Conservation (phyloP, 53 echinoderm and acorn worm species). For the Arbacia lixula region DNA sequence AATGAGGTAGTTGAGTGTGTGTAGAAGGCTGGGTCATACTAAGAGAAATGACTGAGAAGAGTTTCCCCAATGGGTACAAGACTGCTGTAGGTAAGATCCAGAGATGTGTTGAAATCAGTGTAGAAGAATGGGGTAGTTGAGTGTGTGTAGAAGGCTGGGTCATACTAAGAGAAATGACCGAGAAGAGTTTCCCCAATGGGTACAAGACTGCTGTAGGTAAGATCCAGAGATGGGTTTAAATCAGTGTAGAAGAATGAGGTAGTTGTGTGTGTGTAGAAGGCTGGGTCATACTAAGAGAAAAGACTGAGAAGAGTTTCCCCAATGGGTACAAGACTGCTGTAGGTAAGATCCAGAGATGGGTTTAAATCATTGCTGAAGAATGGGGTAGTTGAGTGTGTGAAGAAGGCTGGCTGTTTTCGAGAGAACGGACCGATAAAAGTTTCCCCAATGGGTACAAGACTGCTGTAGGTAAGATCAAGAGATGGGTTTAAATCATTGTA, state of each 20-base stretch:
- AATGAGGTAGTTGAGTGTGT: slow-evolving; percentile 95
- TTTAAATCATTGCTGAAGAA: no score
- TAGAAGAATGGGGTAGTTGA: slow-evolving; percentile 95
- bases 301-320: slow-evolving; percentile 96
- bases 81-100: slow-evolving; percentile 87
- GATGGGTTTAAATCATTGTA: no score
- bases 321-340: slow-evolving; percentile 88
- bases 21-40: slow-evolving; percentile 87
- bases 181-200: slow-evolving; percentile 95
- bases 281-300: slow-evolving; percentile 91
- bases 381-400: slow-evolving; percentile 91
- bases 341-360: slow-evolving; percentile 73
- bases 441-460: slow-evolving; percentile 91
- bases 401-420: slow-evolving; percentile 87
- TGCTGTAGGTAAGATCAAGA: slow-evolving; percentile 82
- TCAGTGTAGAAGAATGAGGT: slow-evolving; percentile 94
- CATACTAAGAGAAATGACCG: slow-evolving; percentile 89
- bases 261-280: slow-evolving; percentile 83
- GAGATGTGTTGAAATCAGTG: no score
- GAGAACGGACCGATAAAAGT: slow-evolving; percentile 93
- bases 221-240: no score
- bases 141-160: slow-evolving; percentile 85
- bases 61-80: slow-evolving; percentile 87
- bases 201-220: slow-evolving; percentile 91
- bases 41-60: slow-evolving; percentile 93